A percentile compares a stretch with the other conserved stretches of the same genome.
These are phyloP conservation scores for Pseudomyrmex dendroicus DNA, from an alignment of 1,140 invertebrate genomes.

Conservation along the genomic window DNA sequence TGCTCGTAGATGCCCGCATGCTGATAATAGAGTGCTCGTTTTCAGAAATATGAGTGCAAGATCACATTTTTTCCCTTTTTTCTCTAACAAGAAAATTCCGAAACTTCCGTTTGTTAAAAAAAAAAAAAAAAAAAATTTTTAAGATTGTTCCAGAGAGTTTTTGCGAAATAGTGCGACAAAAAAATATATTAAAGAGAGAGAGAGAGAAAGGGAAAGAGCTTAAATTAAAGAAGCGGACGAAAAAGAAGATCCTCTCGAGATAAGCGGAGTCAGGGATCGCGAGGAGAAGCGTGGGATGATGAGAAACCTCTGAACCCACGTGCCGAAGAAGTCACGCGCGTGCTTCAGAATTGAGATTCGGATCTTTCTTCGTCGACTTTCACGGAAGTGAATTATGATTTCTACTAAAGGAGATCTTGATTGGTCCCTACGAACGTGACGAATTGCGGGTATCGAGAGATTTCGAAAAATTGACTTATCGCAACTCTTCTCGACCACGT, in stretches of 20 bases:
- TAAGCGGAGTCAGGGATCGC: not conserved
- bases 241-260: not conserved
- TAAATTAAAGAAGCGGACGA: not conserved
- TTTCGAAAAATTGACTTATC: constrained; percentile 54
- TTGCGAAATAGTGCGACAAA: not conserved
- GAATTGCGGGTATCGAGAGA: constrained; percentile 32
- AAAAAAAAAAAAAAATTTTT: no score
- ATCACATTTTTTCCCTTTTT: no score
- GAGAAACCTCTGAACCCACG: constrained; percentile 6
- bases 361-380: constrained; percentile 48
- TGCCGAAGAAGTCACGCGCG: constrained; percentile 62
- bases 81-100: no score
- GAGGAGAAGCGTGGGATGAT: constrained; percentile 6
- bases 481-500: constrained; percentile 9
- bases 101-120: no score
- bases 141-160: no score
- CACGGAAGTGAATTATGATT: constrained; percentile 61
- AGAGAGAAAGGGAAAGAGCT: not conserved
- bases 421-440: constrained; percentile 45
- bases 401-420: constrained; percentile 49
- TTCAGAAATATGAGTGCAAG: no score
- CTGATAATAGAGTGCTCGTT: no score
- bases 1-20: not conserved
- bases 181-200: not conserved
- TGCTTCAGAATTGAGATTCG: constrained; percentile 54